Conservation (phyloP, 2,113 vertebrate genomes). For the Nothobranchius furzeri region DNA sequence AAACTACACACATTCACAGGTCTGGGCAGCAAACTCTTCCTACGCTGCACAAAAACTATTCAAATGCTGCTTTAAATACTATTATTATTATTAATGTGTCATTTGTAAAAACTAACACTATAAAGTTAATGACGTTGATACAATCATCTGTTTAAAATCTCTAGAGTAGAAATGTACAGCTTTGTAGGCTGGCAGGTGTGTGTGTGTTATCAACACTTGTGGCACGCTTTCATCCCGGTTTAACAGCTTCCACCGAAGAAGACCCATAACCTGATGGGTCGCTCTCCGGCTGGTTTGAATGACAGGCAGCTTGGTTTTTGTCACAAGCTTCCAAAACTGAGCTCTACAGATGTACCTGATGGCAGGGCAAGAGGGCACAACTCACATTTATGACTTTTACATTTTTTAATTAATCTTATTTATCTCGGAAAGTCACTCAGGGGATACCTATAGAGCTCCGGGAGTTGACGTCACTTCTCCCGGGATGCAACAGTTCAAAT, state of each 20-base stretch:
- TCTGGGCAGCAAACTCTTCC: constrained; percentile 33
- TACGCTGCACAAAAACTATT: constrained; percentile 54
- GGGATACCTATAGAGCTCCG: not conserved
- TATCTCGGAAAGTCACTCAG: too few species aligned
- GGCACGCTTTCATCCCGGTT: constrained; percentile 54
- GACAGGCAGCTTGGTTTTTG: constrained; percentile 17
- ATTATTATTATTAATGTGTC: constrained; percentile 28
- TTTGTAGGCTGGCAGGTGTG: constrained; percentile 67
- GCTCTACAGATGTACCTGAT: not conserved
- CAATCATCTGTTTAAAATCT: constrained; percentile 70
- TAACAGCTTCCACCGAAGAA: constrained; percentile 24
- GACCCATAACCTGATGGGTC: constrained; percentile 25
- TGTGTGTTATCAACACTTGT: constrained; percentile 51
- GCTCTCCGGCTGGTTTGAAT: constrained; percentile 9
- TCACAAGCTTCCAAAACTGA: constrained; percentile 1
- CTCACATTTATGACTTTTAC: too few species aligned
- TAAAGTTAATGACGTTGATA: constrained; percentile 64
- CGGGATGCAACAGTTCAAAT: too few species aligned
- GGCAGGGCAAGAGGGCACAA: constrained; percentile 17
- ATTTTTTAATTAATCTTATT: too few species aligned
- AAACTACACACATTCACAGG: constrained; percentile 57
- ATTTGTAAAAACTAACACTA: constrained; percentile 68
- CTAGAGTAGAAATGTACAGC: constrained; percentile 65
- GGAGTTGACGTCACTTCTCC: too few species aligned
- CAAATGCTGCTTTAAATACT: constrained; percentile 60